Base-by-base conservation (phyloP, 1,140 invertebrate species). In the Macrotrachela quadricornifera region DNA sequence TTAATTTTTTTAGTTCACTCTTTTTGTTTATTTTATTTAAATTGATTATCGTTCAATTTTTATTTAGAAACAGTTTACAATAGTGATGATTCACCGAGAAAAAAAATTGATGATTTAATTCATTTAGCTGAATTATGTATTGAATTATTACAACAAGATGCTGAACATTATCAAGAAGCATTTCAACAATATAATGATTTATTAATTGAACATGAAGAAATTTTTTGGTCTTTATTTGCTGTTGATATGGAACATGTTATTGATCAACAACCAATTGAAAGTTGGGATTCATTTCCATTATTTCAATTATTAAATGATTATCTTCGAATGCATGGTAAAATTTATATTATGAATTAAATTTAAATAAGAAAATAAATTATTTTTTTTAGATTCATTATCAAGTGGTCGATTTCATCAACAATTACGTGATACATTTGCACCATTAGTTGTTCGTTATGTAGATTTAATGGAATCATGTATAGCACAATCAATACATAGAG, bases 381-480 rank as follows among this genome's bases (percentile, higher is more conserved):
- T 30, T 49, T 39, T 36, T 59, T 4, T 30, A 95, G 91, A 94
- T 68, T 94, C 90, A 69, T 73, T 97, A 65, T 90, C 87, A 68
- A 87, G 87, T 63, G 91, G 92, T 6, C 76, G 85, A 54, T 99
- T 97, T 70, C 92, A 99, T 71, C 85, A 90, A 64, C 90, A 96
- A 65, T 72, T 99, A 17, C 76, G 88, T 56, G 87, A 94, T 60
- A 90, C 86, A 1, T 99, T 97, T 72, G 88, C 90, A 0, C 92
- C 94, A 0, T 74, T 95, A 60, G 90, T 97, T 30, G 85, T 95
- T 10, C 76, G 92, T 36, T 99, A 99, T 70, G 90, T 97, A 6
- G 92, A 99, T 68, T 74, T 99, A 1, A 97, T 99, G 94, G 92
- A 99, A 71, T 94, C 91, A 4, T 95, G 91, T 3, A 96, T 99